Evolutionary conservation across 1,140 invertebrate genomes (phyloP).

Genomic region (Wiebesia pumilae): DNA sequence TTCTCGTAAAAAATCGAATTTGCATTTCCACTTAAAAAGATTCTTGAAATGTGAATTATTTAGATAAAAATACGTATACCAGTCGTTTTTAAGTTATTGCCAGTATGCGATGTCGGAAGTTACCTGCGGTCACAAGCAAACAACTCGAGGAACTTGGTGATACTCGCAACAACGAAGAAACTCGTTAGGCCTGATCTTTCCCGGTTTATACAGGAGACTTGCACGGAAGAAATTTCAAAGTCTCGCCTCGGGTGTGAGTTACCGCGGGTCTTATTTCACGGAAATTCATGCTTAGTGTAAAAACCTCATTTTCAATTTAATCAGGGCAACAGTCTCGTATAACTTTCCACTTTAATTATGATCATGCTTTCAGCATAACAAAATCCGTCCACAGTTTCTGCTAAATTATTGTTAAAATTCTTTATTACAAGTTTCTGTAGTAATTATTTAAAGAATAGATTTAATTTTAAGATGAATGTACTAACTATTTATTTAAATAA

Average conservation of each 20-base stretch:
- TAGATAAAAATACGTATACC: neutral
- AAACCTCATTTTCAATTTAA: conserved; percentile 3
- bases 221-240: conserved; percentile 28
- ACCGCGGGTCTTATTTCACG: neutral
- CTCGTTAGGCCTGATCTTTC: neutral
- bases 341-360: neutral
- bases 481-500: too few species aligned
- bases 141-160: neutral
- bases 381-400: neutral
- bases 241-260: conserved; percentile 34
- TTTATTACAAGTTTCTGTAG: neutral
- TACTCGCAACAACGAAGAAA: neutral
- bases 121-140: neutral
- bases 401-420: neutral
- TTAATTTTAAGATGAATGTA: too few species aligned
- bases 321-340: neutral
- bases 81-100: neutral
- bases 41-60: too few species aligned
- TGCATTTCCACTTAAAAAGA: too few species aligned
- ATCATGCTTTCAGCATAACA: neutral
- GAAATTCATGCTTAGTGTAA: neutral
- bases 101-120: neutral
- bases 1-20: too few species aligned
- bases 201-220: neutral
- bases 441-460: neutral